Evolutionary conservation across 53 echinoderm and acorn worm genomes (phyloP).

Genomic region (Luidia sarsii): DNA sequence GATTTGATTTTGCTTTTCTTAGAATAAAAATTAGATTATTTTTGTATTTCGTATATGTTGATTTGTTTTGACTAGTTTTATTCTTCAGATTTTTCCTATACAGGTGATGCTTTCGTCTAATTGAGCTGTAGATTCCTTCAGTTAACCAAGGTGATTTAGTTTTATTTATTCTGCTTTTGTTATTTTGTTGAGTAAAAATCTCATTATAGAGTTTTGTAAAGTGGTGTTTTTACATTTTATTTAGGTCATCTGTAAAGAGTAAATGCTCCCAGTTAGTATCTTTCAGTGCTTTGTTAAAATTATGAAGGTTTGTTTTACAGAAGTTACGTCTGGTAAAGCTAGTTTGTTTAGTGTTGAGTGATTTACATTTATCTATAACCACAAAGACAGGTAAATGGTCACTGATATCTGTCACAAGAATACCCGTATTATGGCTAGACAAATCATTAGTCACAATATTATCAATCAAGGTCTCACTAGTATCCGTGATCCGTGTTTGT

Average conservation of each 20-base stretch:
- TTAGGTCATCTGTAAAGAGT: not conserved
- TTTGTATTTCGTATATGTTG: not conserved
- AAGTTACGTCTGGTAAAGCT: not conserved
- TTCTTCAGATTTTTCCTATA: not conserved
- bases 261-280: not conserved
- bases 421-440: not conserved
- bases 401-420: slow-evolving; percentile 17
- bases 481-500: slow-evolving; percentile 2
- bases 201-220: not conserved
- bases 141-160: not conserved
- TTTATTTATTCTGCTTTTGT: not conserved
- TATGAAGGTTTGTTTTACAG: not conserved
- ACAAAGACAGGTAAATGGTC: slow-evolving; percentile 13
- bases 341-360: not conserved
- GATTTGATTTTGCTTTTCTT: not conserved
- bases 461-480: slow-evolving; percentile 20
- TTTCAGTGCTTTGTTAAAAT: not conserved
- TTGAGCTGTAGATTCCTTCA: not conserved
- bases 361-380: not conserved
- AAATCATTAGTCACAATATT: slow-evolving; percentile 18
- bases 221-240: not conserved
- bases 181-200: not conserved
- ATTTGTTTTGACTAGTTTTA: not conserved
- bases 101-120: not conserved
- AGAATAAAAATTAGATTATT: not conserved